A percentile compares a stretch with the other conserved stretches of the same genome.
These are phyloP conservation scores for Eleginops maclovinus DNA, from an alignment of 2,113 vertebrate genomes.

Conservation along the genomic window DNA sequence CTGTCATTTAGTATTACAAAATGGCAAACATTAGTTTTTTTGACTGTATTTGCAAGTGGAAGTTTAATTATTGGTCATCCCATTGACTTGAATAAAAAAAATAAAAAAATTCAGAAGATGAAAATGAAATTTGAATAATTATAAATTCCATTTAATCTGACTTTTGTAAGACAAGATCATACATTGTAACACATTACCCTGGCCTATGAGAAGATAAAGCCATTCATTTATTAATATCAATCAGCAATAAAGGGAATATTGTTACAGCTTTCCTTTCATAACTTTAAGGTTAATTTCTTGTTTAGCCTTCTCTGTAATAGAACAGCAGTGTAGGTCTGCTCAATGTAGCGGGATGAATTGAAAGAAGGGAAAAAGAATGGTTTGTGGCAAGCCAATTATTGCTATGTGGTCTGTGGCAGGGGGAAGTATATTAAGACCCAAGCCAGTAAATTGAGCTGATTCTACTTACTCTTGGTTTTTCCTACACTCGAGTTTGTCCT, in stretches of 20 bases:
- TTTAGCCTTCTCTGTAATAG: not conserved
- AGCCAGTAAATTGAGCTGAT: conserved; percentile 51
- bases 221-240: not conserved
- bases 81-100: too few relatives aligned
- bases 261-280: not conserved
- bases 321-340: not conserved
- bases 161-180: not conserved
- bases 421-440: conserved; percentile 24
- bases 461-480: conserved; percentile 40
- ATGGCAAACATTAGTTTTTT: too few relatives aligned
- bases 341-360: not conserved
- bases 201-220: too few relatives aligned
- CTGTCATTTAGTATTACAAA: too few relatives aligned
- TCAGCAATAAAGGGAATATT: too few relatives aligned
- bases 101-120: too few relatives aligned
- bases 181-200: not conserved
- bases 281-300: not conserved
- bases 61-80: too few relatives aligned
- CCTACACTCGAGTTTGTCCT: conserved; percentile 27
- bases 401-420: conserved; percentile 17
- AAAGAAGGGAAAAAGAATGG: conserved; percentile 23
- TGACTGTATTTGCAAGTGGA: too few relatives aligned
- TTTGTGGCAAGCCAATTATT: conserved; percentile 34
- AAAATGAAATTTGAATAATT: not conserved
- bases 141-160: not conserved